Percentiles rank a stretch among this genome's conserved stretches.
phyloP scores from a whole-genome alignment of 2,888 invertebrate genomes.

The Anodontia alba region DNA sequence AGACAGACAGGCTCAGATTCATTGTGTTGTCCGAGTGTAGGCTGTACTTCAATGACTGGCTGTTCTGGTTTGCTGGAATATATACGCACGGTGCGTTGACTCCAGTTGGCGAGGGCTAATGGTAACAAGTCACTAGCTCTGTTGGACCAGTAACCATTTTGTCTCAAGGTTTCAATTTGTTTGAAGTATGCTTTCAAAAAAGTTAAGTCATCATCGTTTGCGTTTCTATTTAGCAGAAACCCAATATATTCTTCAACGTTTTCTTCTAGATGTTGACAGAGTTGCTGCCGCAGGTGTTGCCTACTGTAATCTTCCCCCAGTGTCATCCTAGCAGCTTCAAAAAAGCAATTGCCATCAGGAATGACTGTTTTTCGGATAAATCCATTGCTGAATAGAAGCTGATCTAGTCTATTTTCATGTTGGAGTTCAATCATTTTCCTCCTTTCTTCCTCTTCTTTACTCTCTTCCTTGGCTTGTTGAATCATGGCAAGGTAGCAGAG shows the following conservation, averaged over 20 bases:
- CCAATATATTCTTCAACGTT: constrained; percentile 13
- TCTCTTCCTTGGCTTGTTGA: neutral
- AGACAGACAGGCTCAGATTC: neutral
- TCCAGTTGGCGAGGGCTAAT: constrained; percentile 13
- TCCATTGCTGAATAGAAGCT: too few relatives aligned
- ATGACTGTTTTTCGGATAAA: neutral
- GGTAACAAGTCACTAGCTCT: neutral
- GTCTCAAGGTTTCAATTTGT: neutral
- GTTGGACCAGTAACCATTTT: constrained; percentile 10
- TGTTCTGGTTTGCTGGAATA: constrained; percentile 14
- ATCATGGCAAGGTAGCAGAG: neutral
- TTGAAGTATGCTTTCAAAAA: neutral
- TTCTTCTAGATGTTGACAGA: neutral
- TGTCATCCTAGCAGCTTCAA: neutral
- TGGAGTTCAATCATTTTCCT: neutral
- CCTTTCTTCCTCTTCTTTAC: neutral
- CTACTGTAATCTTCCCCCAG: neutral
- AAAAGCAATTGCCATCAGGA: constrained; percentile 29
- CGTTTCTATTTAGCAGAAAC: neutral
- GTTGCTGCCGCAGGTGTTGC: neutral
- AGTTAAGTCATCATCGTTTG: neutral
- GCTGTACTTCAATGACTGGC: neutral
- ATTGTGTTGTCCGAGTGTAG: neutral
- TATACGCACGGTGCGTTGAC: neutral
- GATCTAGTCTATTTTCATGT: constrained; percentile 8